These are phyloP conservation scores for Pherbina coryleti DNA, from an alignment of 2,888 invertebrate genomes.

Conservation along the genomic window DNA sequence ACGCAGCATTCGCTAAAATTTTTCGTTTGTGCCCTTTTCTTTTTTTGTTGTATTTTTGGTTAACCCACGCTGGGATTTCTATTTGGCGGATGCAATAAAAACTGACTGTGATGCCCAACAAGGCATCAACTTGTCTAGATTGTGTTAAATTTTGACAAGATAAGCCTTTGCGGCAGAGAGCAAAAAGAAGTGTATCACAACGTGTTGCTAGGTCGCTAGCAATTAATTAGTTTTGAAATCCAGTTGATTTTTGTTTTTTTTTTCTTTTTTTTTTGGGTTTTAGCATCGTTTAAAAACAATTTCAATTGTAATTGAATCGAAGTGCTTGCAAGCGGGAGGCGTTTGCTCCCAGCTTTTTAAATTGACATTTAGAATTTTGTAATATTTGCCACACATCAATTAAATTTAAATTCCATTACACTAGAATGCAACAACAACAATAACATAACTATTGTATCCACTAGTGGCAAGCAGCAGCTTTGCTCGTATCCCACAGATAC, in stretches of 20 bases:
- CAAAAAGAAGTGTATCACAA: neutral
- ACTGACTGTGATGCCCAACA: neutral
- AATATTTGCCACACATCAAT: constrained; percentile 38
- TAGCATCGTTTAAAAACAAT: neutral
- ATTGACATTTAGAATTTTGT: neutral
- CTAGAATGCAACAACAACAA: neutral
- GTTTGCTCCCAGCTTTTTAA: neutral
- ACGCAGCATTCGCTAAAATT: neutral
- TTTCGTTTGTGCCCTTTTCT: neutral
- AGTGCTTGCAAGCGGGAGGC: neutral
- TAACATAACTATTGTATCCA: constrained; percentile 17
- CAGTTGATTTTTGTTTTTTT: neutral
- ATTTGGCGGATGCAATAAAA: constrained; percentile 26
- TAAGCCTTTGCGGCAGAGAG: neutral
- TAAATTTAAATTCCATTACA: constrained; percentile 58
- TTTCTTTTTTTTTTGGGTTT: neutral
- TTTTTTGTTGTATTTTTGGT: neutral
- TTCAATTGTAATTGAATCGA: constrained; percentile 8
- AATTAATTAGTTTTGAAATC: constrained; percentile 16
- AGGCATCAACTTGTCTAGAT: constrained; percentile 29
- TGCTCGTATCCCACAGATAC: constrained; percentile 27
- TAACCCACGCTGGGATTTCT: constrained; percentile 14
- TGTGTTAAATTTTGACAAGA: constrained; percentile 21
- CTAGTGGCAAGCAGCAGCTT: neutral
- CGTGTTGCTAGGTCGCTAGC: neutral